Base-by-base conservation (phyloP, 2,113 vertebrate species). In the Riparia riparia region DNA sequence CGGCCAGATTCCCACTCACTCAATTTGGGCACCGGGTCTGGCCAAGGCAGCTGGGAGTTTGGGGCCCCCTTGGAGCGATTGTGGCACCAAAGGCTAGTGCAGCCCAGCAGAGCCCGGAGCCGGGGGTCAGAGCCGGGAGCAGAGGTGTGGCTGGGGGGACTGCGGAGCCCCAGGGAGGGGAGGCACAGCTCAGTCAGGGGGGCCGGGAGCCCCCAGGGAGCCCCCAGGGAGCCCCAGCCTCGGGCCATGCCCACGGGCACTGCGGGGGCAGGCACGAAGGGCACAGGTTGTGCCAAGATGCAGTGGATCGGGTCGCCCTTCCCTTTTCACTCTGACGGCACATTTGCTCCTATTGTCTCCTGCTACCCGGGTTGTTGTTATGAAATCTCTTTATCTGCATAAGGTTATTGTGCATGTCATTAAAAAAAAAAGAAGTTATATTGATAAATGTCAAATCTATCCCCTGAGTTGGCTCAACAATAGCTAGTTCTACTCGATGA, bases 401-500 rank as follows among this genome's bases (percentile, higher is more conserved):
- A 95, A 80, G 95, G 94, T 97, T 97, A 95, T 97, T 96, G 94
- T 94, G 95, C 89, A 73, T 97, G 95, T 95, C 96, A 96, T 95
- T 93, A 79, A 64, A 92, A 89, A 91, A 96, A 91, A 96, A 96
- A 90, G 95, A 95, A 96, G 76, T 95, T 97, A 94, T 94, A 95
- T 97, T 95, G 92, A 96, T 97, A 98, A 97, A 97, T 94, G 96
- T 95, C 94, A 93, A 96, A 93, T 82, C 97, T 96, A 96, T 95
- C 96, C 96, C 82, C 97, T 95, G 77, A 97, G 97, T 96, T 95
- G 96, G 95, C 89, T 95, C 93, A 91, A 98, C 98, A 98, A 98
- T 98, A 97, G 96, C 94, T 85, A 94, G 98, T 97, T 98, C 96
- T 92, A 95, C 92, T 76, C 90, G 97, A 97, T 96, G 96, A 98